Conservation (phyloP, 2,797 vertebrate genomes). For the Chiloscyllium punctatum region DNA sequence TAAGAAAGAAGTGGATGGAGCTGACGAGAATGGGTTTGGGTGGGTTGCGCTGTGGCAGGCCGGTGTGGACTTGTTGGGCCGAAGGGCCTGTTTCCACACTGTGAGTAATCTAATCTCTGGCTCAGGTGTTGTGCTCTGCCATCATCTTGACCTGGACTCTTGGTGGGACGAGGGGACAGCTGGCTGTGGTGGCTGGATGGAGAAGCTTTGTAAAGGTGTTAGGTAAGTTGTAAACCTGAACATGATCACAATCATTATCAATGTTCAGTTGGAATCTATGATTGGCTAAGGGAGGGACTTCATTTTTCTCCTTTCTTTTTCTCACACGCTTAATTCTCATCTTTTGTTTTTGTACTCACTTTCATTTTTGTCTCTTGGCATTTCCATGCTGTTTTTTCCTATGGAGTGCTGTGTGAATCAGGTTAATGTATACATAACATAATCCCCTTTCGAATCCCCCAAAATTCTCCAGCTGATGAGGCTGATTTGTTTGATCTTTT, state of each 20-base stretch:
- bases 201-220: no score
- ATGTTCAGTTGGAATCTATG: background rate
- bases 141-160: no score
- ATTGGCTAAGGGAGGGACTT: background rate
- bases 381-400: background rate
- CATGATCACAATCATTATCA: background rate
- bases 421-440: background rate
- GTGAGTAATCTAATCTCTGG: no score
- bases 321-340: background rate
- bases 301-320: background rate
- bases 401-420: background rate
- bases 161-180: no score
- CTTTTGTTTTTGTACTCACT: background rate
- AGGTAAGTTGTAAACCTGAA: no score
- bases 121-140: no score
- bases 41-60: no score
- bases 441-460: background rate
- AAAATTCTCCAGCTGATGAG: background rate
- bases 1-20: no score
- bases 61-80: no score
- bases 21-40: no score
- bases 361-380: background rate
- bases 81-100: no score
- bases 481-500: constrained; percentile 18
- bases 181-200: no score